Percentiles rank a stretch among this genome's conserved stretches.
Conservation (phyloP, 2,113 vertebrate species). For the Macaca nemestrina region DNA sequence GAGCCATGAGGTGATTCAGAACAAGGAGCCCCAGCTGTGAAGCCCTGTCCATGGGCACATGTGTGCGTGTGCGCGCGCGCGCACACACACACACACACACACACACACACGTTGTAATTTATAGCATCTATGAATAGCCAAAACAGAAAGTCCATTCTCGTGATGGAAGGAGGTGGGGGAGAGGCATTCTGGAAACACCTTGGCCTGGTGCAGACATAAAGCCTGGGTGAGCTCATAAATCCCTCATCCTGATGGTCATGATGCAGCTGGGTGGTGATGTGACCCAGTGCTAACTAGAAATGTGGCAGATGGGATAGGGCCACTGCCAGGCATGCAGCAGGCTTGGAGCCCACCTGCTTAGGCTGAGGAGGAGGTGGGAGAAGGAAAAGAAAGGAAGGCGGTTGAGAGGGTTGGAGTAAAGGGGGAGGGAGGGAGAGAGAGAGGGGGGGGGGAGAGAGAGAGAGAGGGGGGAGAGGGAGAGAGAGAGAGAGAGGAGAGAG, state of each 20-base stretch:
- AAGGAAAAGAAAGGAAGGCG: rapidly evolving
- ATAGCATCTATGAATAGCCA: conserved; percentile 64
- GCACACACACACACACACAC: rapidly evolving
- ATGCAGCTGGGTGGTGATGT: conserved; percentile 67
- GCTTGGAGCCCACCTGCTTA: neutral
- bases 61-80: rapidly evolving
- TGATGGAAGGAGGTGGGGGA: conserved; percentile 46
- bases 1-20: conserved; percentile 65
- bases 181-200: conserved; percentile 78
- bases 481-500: rapidly evolving
- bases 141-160: conserved; percentile 83
- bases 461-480: rapidly evolving
- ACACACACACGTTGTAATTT: conserved; percentile 33
- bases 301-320: conserved; percentile 58
- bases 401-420: rapidly evolving
- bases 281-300: conserved; percentile 75
- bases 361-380: neutral
- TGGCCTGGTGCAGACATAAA: conserved; percentile 64
- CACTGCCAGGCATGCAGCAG: neutral
- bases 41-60: neutral
- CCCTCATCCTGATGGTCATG: conserved; percentile 71
- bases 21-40: conserved; percentile 66
- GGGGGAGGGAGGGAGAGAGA: rapidly evolving
- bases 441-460: rapidly evolving
- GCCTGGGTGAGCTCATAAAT: conserved; percentile 79